Evolutionary conservation across 1,140 invertebrate genomes (phyloP).

Genomic region (Berghia stephanieae): DNA sequence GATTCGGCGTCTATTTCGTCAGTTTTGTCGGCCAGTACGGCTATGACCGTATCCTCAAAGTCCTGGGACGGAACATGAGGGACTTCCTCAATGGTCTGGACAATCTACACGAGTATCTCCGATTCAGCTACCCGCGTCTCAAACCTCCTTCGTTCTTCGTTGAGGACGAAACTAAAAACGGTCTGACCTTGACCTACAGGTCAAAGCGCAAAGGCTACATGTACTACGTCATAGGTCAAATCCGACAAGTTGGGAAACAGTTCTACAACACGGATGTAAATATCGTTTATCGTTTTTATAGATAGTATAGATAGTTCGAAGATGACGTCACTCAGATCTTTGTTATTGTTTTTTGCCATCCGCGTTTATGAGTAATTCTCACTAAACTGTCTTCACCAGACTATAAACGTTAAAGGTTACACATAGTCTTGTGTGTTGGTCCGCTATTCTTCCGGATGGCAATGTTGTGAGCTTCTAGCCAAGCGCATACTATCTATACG

Average conservation of each 20-base stretch:
- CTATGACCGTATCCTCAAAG: constrained; percentile 83
- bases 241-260: constrained; percentile 76
- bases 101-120: constrained; percentile 91
- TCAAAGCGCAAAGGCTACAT: constrained; percentile 92
- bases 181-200: constrained; percentile 86
- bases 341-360: too few relatives aligned
- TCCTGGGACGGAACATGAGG: constrained; percentile 88
- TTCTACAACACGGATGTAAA: constrained; percentile 94
- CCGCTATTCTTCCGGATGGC: too few relatives aligned
- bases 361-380: too few relatives aligned
- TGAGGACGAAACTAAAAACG: constrained; percentile 88
- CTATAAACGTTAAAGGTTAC: too few relatives aligned
- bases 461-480: too few relatives aligned
- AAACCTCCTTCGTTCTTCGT: constrained; percentile 94
- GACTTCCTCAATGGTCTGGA: constrained; percentile 96
- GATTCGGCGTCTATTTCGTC: constrained; percentile 64
- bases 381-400: too few relatives aligned
- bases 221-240: constrained; percentile 97
- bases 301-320: too few relatives aligned
- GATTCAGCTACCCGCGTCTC: constrained; percentile 90
- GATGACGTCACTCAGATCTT: too few relatives aligned
- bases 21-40: constrained; percentile 83
- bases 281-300: too few relatives aligned
- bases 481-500: too few relatives aligned
- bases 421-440: too few relatives aligned